Base-by-base conservation (phyloP, 1,140 invertebrate genomes). In the Triops longicaudatus region DNA sequence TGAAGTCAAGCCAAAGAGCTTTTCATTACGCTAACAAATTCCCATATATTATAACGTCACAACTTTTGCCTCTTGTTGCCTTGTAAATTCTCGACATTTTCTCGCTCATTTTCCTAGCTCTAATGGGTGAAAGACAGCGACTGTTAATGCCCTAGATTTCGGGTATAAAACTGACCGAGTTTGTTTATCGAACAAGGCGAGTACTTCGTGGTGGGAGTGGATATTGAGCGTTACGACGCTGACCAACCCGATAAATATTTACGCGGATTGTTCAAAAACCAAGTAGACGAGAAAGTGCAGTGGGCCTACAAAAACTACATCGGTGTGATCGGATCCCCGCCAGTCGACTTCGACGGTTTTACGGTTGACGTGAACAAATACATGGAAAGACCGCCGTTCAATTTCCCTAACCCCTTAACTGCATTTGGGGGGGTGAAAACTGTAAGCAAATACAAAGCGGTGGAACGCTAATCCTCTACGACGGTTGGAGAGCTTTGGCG, bases 191-290 rank as follows among this genome's bases (percentile, higher is more conserved):
- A 28, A 76, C 50, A 84, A 90, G 93, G 93, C 0, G 91, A 96
- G 82, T 97, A 97, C 83, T 92, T 92, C 80, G 92, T 96, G 4
- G 90, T 97, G 26, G 95, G 94, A 14, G 91, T 98, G 5, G 93
- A 97, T 81, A 90, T 94, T 1, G 92, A 95, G 81, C 91, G 93
- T 80, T 96, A 95, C 83, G 91, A 94, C 80, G 84, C 88, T 4
- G 86, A 89, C 3, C 87, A 90, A 75, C 93, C 94, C 0, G 86
- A 88, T 41, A 90, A 90, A 76, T 95, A 93, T 85, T 87, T 95
- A 0, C 85, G 88, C 10, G 92, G 91, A 1, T 85, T 94, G 0
- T 85, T 93, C 43, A 84, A 88, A 50, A 89, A 91, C 78, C 84
- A 89, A 63, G 85, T 85, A 5, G 85, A 88, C 71, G 86, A 87